phyloP scores from a whole-genome alignment of 2,797 vertebrate species.

The Valencia hispanica region DNA sequence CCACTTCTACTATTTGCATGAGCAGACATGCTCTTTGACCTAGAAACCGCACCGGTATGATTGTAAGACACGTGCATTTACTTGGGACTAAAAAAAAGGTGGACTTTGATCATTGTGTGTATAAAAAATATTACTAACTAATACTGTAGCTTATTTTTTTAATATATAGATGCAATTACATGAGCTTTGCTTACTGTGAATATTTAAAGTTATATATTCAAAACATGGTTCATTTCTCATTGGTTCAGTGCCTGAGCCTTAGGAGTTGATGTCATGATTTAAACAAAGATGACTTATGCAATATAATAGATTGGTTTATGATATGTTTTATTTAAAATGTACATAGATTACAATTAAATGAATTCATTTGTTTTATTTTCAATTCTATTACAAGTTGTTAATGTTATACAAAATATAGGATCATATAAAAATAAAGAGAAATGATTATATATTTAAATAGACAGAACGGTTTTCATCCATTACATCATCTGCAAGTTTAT shows the following conservation, averaged over 20 bases:
- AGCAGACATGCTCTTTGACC: slow-evolving; percentile 83
- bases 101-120: neutral
- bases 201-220: neutral
- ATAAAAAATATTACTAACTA: neutral
- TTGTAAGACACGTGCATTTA: slow-evolving; percentile 21
- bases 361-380: slow-evolving; percentile 34
- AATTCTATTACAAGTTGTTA: slow-evolving; percentile 22
- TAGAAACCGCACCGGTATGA: slow-evolving; percentile 67
- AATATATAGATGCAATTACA: neutral
- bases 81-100: neutral
- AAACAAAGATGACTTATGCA: neutral
- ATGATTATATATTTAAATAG: slow-evolving; percentile 42
- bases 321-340: slow-evolving; percentile 75
- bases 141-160: neutral
- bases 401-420: slow-evolving; percentile 45
- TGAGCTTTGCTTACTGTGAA: neutral
- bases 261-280: neutral
- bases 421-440: slow-evolving; percentile 57
- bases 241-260: neutral
- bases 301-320: neutral
- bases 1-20: slow-evolving; percentile 81
- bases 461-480: slow-evolving; percentile 43
- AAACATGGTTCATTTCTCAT: neutral
- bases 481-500: slow-evolving; percentile 44
- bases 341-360: slow-evolving; percentile 51